Base-by-base conservation (phyloP, 23 tunicate genomes). In the Trididemnum clinides region DNA sequence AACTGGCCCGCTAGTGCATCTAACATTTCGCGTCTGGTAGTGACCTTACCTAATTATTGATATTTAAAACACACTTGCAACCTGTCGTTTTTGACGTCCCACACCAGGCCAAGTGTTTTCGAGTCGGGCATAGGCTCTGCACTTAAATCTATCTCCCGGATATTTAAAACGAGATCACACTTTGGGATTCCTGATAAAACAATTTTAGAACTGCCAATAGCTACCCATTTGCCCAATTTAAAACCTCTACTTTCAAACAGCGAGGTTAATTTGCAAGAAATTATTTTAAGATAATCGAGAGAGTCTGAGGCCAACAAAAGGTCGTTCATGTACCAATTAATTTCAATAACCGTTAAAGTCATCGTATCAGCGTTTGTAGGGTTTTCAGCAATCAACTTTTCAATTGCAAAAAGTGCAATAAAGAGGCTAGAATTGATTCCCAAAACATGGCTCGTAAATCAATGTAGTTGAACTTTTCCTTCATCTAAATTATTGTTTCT, bases 21-120 rank as follows among this genome's bases (percentile, higher is more conserved):
- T 66, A 66, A 32, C 75, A 66, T 66, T 23, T 66, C 37, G 31
- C 37, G 75, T 66, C 75, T 66, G n/a, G 75, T 66, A 3, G 10
- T 29, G 2, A 66, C 37, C 10, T 66, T 37, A 6, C 30, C 5
- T n/a, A 66, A 66, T 10, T 31, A 29, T 66, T 20, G 36, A n/a
- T n/a, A n/a, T n/a, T n/a, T n/a, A n/a, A n/a, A n/a, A n/a, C n/a
- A n/a, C n/a, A n/a, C 7, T 32, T 66, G 10, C 10, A 31, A 66
- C 75, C 10, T 5, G 36, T 37, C 30, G 31, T 66, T 32, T 66
- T 29, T 29, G 37, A 66, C 22, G 30, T 59, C 27, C 69, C 69
- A 59, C 12, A 15, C 15, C 10, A 44, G 10, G 15, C 54, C 54
- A 10, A 44, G 54, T 15, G 54, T 44, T 44, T 44, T 59, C 5